phyloP scores from a whole-genome alignment of 2,797 vertebrate species.

The Lacerta bilineata region DNA sequence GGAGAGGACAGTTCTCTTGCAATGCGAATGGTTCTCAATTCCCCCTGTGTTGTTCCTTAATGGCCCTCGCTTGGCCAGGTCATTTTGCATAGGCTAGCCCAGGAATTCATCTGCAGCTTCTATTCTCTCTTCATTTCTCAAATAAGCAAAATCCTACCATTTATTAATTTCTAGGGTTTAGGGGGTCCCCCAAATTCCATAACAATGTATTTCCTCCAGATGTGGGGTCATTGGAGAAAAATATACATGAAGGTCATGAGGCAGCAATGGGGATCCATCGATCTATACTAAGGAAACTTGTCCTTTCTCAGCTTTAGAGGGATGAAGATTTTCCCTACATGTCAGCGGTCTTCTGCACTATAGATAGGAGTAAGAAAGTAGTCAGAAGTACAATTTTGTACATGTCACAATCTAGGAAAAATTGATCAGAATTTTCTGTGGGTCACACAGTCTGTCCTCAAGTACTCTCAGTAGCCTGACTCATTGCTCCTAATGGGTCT shows the following conservation, averaged over 20 bases:
- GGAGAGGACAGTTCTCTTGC: too few species aligned
- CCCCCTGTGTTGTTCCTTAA: too few species aligned
- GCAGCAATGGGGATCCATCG: not conserved
- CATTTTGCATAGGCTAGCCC: too few species aligned
- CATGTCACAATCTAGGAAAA: not conserved
- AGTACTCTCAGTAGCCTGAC: not conserved
- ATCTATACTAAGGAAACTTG: not conserved
- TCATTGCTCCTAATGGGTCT: not conserved
- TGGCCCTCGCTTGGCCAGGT: too few species aligned
- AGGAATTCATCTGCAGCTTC: too few species aligned
- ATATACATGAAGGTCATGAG: not conserved
- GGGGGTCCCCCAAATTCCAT: too few species aligned
- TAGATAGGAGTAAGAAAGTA: not conserved
- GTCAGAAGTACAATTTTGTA: not conserved
- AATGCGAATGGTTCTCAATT: too few species aligned
- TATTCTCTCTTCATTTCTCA: too few species aligned
- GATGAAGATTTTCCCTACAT: not conserved
- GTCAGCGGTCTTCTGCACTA: not conserved
- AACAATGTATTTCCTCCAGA: slow-evolving; percentile 1
- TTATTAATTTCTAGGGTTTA: too few species aligned
- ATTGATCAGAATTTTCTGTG: not conserved
- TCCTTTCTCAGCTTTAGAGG: too few species aligned
- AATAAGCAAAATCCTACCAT: too few species aligned
- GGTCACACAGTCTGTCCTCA: not conserved
- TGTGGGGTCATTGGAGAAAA: not conserved